Conservation (phyloP, 2,113 vertebrate species). For the Crotalus tigris region DNA sequence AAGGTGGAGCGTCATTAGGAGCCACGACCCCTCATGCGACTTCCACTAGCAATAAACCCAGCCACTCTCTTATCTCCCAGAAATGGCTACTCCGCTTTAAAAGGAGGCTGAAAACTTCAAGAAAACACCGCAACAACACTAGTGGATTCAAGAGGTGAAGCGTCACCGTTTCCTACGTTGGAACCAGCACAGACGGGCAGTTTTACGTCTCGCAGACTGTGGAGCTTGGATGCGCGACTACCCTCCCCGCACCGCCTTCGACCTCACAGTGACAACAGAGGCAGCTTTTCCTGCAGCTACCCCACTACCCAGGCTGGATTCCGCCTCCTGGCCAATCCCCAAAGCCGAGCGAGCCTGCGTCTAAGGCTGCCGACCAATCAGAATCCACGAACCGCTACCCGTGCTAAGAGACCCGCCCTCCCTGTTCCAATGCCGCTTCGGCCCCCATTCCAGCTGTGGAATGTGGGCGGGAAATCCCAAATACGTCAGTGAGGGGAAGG, state of each 20-base stretch:
- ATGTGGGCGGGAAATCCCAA: conserved; percentile 53
- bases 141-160: background rate
- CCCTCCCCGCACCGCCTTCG: background rate
- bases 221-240: background rate
- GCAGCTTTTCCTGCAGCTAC: background rate
- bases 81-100: background rate
- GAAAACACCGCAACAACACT: no score
- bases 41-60: background rate
- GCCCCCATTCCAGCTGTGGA: conserved; percentile 42
- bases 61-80: background rate
- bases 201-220: background rate
- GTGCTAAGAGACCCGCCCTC: accelerated
- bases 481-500: conserved; percentile 31
- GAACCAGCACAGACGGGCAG: background rate
- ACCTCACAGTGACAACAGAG: conserved; percentile 3
- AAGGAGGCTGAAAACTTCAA: background rate
- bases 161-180: background rate
- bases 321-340: background rate
- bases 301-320: background rate
- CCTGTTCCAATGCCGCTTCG: background rate
- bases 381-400: no score
- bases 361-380: background rate
- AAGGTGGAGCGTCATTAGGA: background rate
- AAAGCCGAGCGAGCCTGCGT: no score
- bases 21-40: background rate